Conservation (phyloP, 2,888 invertebrate species). For the Hyposoter dolosus region DNA sequence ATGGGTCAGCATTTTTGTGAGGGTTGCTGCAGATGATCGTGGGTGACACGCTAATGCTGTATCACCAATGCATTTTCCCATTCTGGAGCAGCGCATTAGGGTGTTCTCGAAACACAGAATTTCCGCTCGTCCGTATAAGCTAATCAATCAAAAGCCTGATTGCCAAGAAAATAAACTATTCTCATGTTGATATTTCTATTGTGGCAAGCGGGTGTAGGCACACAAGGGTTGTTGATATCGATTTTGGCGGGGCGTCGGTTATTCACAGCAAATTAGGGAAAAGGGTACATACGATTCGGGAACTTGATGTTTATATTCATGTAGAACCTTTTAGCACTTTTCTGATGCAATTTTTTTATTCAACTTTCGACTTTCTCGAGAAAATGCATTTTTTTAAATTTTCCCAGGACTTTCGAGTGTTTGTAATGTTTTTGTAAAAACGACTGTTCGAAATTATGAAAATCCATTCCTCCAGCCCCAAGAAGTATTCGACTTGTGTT, state of each 20-base stretch:
- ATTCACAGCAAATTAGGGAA: neutral
- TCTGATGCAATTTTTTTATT: neutral
- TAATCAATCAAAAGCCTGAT: constrained; percentile 81
- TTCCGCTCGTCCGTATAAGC: constrained; percentile 66
- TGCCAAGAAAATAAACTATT: constrained; percentile 73
- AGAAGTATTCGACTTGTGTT: constrained; percentile 49
- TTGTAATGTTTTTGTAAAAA: neutral
- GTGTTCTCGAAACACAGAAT: constrained; percentile 51
- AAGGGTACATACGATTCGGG: neutral
- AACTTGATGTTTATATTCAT: neutral
- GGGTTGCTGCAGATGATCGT: constrained; percentile 51
- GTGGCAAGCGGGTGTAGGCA: constrained; percentile 20
- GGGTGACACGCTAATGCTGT: constrained; percentile 58
- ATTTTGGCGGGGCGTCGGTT: neutral
- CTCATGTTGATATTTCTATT: constrained; percentile 72
- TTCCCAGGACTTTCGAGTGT: neutral
- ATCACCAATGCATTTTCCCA: constrained; percentile 65
- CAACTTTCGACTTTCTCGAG: constrained; percentile 46
- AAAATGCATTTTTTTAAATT: neutral
- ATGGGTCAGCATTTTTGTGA: constrained; percentile 65
- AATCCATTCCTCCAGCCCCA: neutral
- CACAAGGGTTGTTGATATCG: neutral
- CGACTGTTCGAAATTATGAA: neutral
- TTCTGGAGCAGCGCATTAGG: constrained; percentile 63
- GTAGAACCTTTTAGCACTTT: neutral